A percentile compares a stretch with the other conserved stretches of the same genome.
Evolutionary conservation across 2,888 invertebrate species (phyloP).

Genomic region (Salticus scenicus): DNA sequence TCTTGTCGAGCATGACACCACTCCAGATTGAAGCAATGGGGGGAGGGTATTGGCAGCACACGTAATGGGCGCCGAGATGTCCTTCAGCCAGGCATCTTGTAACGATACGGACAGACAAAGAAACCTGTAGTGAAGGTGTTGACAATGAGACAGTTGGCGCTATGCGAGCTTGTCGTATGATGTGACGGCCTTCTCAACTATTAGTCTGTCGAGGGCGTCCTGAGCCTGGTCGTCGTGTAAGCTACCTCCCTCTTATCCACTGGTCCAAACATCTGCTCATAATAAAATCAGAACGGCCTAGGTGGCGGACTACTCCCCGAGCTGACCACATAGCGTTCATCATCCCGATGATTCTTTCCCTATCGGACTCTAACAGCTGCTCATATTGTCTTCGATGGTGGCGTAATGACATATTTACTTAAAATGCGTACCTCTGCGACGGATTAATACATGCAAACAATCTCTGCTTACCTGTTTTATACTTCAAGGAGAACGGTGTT

Average conservation of each 20-base stretch:
- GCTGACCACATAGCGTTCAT: constrained; percentile 5
- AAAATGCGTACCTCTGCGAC: too few relatives aligned
- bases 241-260: constrained; percentile 10
- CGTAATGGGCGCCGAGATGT: background rate
- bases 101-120: background rate
- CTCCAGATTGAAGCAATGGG: background rate
- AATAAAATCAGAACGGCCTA: constrained; percentile 3
- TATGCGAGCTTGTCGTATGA: background rate
- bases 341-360: constrained; percentile 1
- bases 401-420: background rate
- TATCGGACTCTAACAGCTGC: constrained; percentile 13
- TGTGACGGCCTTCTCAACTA: background rate
- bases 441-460: too few relatives aligned
- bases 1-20: background rate
- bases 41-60: background rate
- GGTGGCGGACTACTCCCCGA: constrained; percentile 20
- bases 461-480: too few relatives aligned
- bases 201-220: constrained; percentile 20
- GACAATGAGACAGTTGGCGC: constrained; percentile 16
- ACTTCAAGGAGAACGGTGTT: too few relatives aligned
- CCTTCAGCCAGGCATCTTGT: background rate
- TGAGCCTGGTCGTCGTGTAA: background rate
- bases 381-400: constrained; percentile 1
- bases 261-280: constrained; percentile 20
- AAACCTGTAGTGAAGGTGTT: background rate